Evolutionary conservation across 2,113 vertebrate species (phyloP).

Genomic region (Syrmaticus mikado): DNA sequence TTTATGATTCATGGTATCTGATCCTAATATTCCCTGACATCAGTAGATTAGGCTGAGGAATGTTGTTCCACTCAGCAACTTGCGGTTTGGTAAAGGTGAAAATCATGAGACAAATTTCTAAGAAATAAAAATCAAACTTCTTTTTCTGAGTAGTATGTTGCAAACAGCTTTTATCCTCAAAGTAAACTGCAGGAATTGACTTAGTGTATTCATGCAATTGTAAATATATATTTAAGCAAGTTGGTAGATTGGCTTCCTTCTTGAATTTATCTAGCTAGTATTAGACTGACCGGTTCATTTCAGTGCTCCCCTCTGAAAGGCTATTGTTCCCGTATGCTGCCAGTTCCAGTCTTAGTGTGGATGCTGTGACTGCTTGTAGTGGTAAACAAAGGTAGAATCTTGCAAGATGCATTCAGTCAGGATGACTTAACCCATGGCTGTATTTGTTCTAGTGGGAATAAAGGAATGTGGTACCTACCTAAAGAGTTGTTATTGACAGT

Average conservation of each 20-base stretch:
- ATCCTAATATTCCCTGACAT: background rate
- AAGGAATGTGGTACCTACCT: background rate
- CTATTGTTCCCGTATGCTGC: background rate
- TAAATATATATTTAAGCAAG: background rate
- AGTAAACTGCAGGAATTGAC: background rate
- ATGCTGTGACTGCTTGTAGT: background rate
- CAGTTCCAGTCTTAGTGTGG: background rate
- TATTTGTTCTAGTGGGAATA: background rate
- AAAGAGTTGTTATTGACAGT: background rate
- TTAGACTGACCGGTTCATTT: background rate
- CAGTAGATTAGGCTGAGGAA: background rate
- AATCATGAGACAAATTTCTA: background rate
- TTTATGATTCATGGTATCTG: background rate
- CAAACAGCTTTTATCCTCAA: background rate
- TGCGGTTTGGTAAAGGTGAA: background rate
- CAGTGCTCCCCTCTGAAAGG: background rate
- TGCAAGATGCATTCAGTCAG: background rate
- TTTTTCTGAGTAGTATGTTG: background rate
- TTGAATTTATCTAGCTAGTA: background rate
- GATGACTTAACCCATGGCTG: background rate
- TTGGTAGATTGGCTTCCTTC: background rate
- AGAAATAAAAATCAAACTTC: background rate
- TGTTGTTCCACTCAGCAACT: background rate
- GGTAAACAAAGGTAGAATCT: background rate
- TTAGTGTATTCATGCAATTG: background rate